A percentile compares a stretch with the other conserved stretches of the same genome.
These are phyloP conservation scores for Hipparchia sbordonii DNA, from an alignment of 2,888 invertebrate genomes.

Conservation along the genomic window DNA sequence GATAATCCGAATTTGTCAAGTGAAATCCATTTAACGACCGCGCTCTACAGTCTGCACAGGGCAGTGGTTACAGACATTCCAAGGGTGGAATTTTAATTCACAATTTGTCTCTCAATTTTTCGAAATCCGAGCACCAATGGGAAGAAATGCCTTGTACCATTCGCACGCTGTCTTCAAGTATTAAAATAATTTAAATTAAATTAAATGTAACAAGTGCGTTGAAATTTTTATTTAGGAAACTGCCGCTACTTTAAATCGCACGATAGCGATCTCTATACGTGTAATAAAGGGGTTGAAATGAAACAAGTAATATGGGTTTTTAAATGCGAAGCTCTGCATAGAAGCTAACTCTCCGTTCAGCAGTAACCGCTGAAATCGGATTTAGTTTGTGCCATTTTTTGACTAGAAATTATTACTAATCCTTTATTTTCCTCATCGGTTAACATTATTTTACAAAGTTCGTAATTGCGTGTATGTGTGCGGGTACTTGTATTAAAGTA, in stretches of 20 bases:
- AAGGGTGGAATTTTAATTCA: slow-evolving; percentile 70
- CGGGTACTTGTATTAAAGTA: too few relatives aligned
- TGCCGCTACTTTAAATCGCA: too few relatives aligned
- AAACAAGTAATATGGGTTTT: too few relatives aligned
- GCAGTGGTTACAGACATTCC: slow-evolving; percentile 46
- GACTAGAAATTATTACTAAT: too few relatives aligned
- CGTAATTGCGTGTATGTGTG: too few relatives aligned
- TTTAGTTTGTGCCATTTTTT: too few relatives aligned
- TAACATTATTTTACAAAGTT: too few relatives aligned
- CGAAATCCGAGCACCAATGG: slow-evolving; percentile 66
- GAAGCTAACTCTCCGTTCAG: too few relatives aligned
- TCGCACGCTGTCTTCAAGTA: slow-evolving; percentile 29
- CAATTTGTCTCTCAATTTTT: slow-evolving; percentile 66
- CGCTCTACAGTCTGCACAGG: slow-evolving; percentile 45
- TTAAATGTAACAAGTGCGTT: slow-evolving; percentile 5
- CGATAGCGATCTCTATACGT: neutral
- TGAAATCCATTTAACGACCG: slow-evolving; percentile 41
- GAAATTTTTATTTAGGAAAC: neutral
- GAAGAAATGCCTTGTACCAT: slow-evolving; percentile 57
- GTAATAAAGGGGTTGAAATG: too few relatives aligned
- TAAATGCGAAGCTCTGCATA: too few relatives aligned
- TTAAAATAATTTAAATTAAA: slow-evolving; percentile 20
- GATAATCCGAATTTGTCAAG: slow-evolving; percentile 41
- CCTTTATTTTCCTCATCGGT: too few relatives aligned
- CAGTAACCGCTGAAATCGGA: too few relatives aligned